Evolutionary conservation across 2,797 vertebrate species (phyloP), one percentile per base, ranked within the genome.

Genomic region (Pangasius larnaudii): DNA sequence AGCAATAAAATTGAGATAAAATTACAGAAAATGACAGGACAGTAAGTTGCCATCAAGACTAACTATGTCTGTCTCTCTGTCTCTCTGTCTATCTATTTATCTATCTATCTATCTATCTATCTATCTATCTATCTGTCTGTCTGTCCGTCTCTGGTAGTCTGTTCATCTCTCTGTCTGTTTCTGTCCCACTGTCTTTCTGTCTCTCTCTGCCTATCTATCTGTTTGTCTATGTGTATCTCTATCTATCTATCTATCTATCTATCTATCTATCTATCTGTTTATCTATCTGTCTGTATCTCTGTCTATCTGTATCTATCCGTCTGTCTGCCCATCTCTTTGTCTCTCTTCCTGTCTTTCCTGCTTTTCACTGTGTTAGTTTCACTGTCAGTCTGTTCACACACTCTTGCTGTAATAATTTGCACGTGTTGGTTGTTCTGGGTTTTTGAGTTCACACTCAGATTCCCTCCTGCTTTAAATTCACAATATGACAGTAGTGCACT

Each of bases 401-500:
- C 71, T 16, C 11, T 16, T 56, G 51, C 77, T 36, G 77, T 36
- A 2, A 22, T 80, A 33, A 80, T 80, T 2, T 80, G 53, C 11
- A 22, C 0, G n/a, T 79, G 30, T 58, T 58, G 53, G 51, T 6
- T 58, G 78, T 58, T 33, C 8, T 16, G 27, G 49, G 75, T 53
- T 51, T 30, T 18, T 78, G n/a, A 30, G n/a, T 30, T 53, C 14
- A 53, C 46, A 30, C 49, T 33, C 75, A 10, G 19, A 78, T 19
- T 78, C 74, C 74, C 74, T 78, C 74, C 46, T 33, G 74, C 13
- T 53, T 53, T 33, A n/a, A n/a, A 14, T 75, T 75, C 72, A 14
- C 72, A 53, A 0, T 78, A 8, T 53, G 46, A 6, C 46, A 18
- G n/a, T 78, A 36, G 78, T 24, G 30, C 78, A 24, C 78, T 39